These are phyloP conservation scores for Aphaenogaster ashmeadi DNA, from an alignment of 1,140 invertebrate genomes.

Conservation along the genomic window DNA sequence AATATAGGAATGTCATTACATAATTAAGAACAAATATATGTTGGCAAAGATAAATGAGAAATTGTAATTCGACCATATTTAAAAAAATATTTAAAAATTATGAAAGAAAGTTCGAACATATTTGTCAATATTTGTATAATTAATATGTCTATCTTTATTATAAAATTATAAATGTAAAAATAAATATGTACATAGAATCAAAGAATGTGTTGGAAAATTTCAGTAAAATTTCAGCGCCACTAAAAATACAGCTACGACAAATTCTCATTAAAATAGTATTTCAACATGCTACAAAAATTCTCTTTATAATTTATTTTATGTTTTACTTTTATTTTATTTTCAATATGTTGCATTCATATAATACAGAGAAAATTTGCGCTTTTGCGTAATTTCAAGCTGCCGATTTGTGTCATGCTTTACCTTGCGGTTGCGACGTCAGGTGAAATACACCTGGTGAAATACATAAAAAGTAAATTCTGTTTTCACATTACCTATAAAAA, in stretches of 20 bases:
- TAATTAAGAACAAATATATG: background rate
- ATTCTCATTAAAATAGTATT: constrained; percentile 44
- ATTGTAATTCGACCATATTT: background rate
- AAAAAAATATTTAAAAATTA: background rate
- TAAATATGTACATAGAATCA: constrained; percentile 7
- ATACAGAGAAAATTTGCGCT: background rate
- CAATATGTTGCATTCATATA: background rate
- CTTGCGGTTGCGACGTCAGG: background rate
- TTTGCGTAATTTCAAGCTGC: background rate
- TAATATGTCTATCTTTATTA: background rate
- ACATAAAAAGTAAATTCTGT: background rate
- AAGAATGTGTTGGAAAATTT: background rate
- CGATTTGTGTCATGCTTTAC: background rate
- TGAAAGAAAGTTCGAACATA: background rate
- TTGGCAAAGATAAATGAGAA: background rate
- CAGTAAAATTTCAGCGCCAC: background rate
- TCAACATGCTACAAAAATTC: background rate
- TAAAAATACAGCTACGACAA: constrained; percentile 15
- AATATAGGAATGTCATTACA: background rate
- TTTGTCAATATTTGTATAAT: background rate
- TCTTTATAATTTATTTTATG: background rate
- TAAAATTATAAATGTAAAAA: constrained; percentile 23
- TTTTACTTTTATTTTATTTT: background rate
- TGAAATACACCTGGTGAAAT: constrained; percentile 23
- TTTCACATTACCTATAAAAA: constrained; percentile 14